Evolutionary conservation across 30 jellyfish, hydroid and myxozoan genomes (phyloP).

Genomic region (Aurelia sp.): DNA sequence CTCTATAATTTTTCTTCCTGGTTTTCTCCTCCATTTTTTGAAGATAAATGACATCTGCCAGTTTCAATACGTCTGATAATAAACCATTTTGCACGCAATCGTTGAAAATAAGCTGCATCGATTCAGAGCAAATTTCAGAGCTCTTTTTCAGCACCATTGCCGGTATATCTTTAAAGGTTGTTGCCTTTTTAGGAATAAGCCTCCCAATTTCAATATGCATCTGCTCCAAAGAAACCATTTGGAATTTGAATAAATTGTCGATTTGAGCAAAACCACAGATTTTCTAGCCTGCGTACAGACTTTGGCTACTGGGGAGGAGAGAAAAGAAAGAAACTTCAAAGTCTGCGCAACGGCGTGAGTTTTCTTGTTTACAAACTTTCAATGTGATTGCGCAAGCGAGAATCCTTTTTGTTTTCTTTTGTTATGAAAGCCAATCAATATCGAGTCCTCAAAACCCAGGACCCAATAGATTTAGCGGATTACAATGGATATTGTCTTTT

Average conservation of each 20-base stretch:
- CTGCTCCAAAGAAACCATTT: background rate
- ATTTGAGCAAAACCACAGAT: background rate
- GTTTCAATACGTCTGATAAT: background rate
- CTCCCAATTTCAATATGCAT: background rate
- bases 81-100: background rate
- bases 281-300: too few relatives aligned
- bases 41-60: background rate
- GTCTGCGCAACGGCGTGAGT: too few relatives aligned
- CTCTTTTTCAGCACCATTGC: background rate
- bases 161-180: background rate
- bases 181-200: background rate
- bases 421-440: too few relatives aligned
- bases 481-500: too few relatives aligned
- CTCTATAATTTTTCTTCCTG: slow-evolving; percentile 3
- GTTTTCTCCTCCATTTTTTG: background rate
- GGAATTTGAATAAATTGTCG: background rate
- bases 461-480: too few relatives aligned
- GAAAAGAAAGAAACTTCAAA: too few relatives aligned
- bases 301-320: too few relatives aligned
- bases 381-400: too few relatives aligned
- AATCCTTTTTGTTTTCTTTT: too few relatives aligned
- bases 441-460: too few relatives aligned
- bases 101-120: slow-evolving; percentile 15
- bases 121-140: background rate
- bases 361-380: too few relatives aligned